A percentile compares a stretch with the other conserved stretches of the same genome.
These are phyloP conservation scores for Cygnus olor DNA, from an alignment of 2,797 vertebrate genomes.

Conservation along the genomic window DNA sequence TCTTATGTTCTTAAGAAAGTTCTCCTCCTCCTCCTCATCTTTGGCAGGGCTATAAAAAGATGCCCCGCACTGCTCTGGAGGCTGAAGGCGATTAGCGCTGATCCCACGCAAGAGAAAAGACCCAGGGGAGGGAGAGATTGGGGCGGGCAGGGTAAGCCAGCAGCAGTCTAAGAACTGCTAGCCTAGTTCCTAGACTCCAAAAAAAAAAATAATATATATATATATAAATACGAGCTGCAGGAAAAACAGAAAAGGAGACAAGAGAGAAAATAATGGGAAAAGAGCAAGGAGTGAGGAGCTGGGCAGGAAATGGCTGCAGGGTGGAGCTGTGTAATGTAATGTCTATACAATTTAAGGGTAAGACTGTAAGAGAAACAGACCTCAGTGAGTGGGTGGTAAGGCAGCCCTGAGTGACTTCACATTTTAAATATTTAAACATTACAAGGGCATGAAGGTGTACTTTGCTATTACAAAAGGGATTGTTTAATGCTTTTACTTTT, in stretches of 20 bases:
- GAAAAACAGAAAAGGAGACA: background rate
- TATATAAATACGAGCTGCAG: background rate
- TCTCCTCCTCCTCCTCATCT: background rate
- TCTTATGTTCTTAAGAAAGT: background rate
- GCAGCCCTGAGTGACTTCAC: constrained; percentile 33
- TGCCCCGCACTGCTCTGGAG: background rate
- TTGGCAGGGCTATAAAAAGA: constrained; percentile 39
- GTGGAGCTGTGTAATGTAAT: background rate
- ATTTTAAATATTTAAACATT: constrained; percentile 45
- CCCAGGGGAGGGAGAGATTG: background rate
- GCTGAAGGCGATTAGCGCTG: background rate
- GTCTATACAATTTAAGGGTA: background rate
- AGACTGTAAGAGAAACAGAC: background rate
- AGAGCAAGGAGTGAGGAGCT: background rate
- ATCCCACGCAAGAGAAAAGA: background rate
- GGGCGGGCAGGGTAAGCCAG: background rate
- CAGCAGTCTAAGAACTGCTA: background rate
- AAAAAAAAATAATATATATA: background rate
- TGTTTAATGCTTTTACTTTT: constrained; percentile 3
- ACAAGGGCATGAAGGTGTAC: constrained; percentile 28
- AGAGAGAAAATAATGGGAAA: background rate
- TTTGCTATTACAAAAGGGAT: background rate
- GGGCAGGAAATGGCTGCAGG: constrained; percentile 58
- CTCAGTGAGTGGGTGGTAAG: background rate
- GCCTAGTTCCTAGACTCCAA: background rate